Percentiles rank a stretch among this genome's conserved stretches.
phyloP scores from a whole-genome alignment of 1,140 invertebrate genomes.

The Chrysomallon squamiferum region DNA sequence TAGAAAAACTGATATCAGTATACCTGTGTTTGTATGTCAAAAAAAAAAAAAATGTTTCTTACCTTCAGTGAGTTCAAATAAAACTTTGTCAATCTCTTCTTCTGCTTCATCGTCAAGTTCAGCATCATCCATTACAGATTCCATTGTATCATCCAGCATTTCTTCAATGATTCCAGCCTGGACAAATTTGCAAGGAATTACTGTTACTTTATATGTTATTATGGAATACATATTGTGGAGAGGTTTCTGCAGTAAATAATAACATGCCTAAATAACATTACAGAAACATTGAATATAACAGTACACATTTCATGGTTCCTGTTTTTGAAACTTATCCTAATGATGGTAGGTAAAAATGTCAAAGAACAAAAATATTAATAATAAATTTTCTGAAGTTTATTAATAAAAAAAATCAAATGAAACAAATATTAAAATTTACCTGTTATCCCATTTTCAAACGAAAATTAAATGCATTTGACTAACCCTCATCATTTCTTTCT shows the following conservation, averaged over 20 bases:
- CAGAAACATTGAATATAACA: not conserved
- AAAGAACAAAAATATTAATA: no score
- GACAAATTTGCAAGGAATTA: no score
- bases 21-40: no score
- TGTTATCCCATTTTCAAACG: no score
- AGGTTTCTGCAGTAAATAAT: not conserved
- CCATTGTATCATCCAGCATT: constrained; percentile 98
- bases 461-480: no score
- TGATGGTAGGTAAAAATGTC: no score
- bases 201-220: not conserved
- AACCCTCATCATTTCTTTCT: constrained; percentile 96
- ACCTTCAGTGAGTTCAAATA: constrained; percentile 95
- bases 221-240: not conserved
- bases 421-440: no score
- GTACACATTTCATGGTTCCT: no score
- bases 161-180: constrained; percentile 98
- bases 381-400: no score
- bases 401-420: no score
- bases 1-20: no score
- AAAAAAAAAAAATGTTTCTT: not conserved
- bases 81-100: constrained; percentile 92
- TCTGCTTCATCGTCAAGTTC: constrained; percentile 78
- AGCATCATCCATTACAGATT: constrained; percentile 69
- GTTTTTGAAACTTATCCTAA: no score
- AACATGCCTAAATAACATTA: not conserved